Base-by-base conservation (phyloP, 2,888 invertebrate genomes). In the Sialis lutaria region DNA sequence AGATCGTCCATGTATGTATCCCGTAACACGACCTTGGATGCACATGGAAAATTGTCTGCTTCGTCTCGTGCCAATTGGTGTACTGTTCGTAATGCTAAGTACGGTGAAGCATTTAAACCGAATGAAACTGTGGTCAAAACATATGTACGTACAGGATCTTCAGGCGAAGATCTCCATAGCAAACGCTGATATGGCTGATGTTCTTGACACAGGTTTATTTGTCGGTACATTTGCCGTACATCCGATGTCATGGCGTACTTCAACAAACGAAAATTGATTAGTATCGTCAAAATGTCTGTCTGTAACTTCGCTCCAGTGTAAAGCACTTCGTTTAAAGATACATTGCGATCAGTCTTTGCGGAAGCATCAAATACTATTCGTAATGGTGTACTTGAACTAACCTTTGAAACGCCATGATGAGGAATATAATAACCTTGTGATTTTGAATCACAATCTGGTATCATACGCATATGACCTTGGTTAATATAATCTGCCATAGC, bases 1-100 rank as follows among this genome's bases (percentile, higher is more conserved):
- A 53, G 44, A 42, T 54, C 55, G 40, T 55, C 55, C 9, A 52
- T 48, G 40, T 53, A 54, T 6, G 53, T 52, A 32, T 53, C 53
- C 9, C 46, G 41, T 2, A 40, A 32, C 10, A 51, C 34, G 22
- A 53, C 48, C 42, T 47, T 33, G 12, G 52, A 13, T 31, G 49
- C 53, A 8, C 43, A 22, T 1, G 53, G 52, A 40, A 47, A 48
- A 2, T 33, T 42, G 7, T 37, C 12, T 45, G 40, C 40, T 3
- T 47, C 39, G 7, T 50, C 48, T 12, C 43, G 12, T 5, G 49
- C 54, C 4, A 52, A 41, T 48, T 54, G 44, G 6, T 47, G 22
- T 12, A 53, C 32, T 8, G 35, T 13, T 40, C 42, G 22, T 33
- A 44, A 39, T 8, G 49, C 47, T 47, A 49, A 39, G 45, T 42